Base-by-base conservation (phyloP, 2,888 invertebrate genomes). In the Plebejus anna region DNA sequence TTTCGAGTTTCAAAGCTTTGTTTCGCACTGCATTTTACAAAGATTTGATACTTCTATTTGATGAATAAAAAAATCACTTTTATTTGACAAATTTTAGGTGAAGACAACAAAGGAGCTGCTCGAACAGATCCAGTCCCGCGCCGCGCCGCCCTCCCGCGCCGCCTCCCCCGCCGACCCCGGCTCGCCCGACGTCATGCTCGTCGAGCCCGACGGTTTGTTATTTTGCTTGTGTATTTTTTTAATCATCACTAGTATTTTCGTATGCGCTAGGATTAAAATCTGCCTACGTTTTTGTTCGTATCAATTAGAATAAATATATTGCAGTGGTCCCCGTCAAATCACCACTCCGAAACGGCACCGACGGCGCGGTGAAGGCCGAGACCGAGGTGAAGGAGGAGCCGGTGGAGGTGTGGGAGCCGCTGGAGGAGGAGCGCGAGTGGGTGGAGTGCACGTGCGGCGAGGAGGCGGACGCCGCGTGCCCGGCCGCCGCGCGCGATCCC, bases 41-140 rank as follows among this genome's bases (percentile, higher is more conserved):
- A 47, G 47, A 7, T 42, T 22, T 22, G 22, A 22, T 22, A 22
- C 22, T 22, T 22, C 22, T 22, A 22, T 22, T 22, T 22, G 22
- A 22, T 22, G 22, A 42, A 13, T 55, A 4, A 59, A 22, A 22
- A 22, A 22, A 22, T 22, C 22, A 59, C 59, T n/a, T 59, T 59
- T 59, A 22, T 28, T 9, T 28, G 9, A 28, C 9, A 61, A 11
- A 28, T 61, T 7, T 7, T 85, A 94, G 93, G 92, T 93, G 78
- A 93, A 92, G 79, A 94, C 93, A 75, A 98, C 98, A 0, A 96
- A 97, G 85, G 97, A 98, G 88, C 90, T 98, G 77, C 92, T 98
- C 78, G 97, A 96, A 76, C 96, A 97, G 88, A 94, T 97, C 82
- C 96, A 96, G 89, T 94, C 95, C 59, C 95, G 95, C 80, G 93